Base-by-base conservation (phyloP, 2,888 invertebrate genomes). In the Idaea dimidiata region DNA sequence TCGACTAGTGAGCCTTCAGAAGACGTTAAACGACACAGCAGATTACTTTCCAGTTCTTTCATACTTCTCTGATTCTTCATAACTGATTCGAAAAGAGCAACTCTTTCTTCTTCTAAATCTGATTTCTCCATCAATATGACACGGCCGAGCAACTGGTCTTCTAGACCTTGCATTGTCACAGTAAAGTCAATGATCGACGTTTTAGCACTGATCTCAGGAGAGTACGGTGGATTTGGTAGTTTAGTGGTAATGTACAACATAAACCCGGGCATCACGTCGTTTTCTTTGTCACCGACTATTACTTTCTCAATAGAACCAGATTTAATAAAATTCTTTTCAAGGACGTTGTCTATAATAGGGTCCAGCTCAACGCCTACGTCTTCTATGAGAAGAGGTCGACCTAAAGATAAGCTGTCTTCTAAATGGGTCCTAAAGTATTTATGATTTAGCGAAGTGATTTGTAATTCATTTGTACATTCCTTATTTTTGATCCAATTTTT, bases 101-200 rank as follows among this genome's bases (percentile, higher is more conserved):
- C 98, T 61, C 99, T 93, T 86, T 99, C 99, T 59, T 97, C 97
- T 89, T 99, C 99, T 66, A 99, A 91, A 80, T 99, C 99, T 0
- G 97, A 96, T 87, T 99, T 99, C 84, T 99, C 99, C 96, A 98
- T 99, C 17, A 98, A 88, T 79, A 99, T 99, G 0, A 99, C 99
- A 67, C 99, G 93, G 2, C 97, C 99, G 31, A 99, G 88, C 6
- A 99, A 89, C 82, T 99, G 99, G 87, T 99, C 99, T 88, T 99
- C 99, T 32, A 99, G 89, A 10, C 99, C 99, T 79, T 97, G 95
- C 96, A 98, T 98, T 3, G 99, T 99, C 0, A 99, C 99, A 0
- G 99, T 99, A 81, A 99, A 99, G 84, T 99, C 99, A 74, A 99
- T 99, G 62, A 99, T 98, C 0, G 98, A 97, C 0, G 98, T 98